Conservation (phyloP, 2,888 invertebrate genomes). For the Bhutanitis thaidina region DNA sequence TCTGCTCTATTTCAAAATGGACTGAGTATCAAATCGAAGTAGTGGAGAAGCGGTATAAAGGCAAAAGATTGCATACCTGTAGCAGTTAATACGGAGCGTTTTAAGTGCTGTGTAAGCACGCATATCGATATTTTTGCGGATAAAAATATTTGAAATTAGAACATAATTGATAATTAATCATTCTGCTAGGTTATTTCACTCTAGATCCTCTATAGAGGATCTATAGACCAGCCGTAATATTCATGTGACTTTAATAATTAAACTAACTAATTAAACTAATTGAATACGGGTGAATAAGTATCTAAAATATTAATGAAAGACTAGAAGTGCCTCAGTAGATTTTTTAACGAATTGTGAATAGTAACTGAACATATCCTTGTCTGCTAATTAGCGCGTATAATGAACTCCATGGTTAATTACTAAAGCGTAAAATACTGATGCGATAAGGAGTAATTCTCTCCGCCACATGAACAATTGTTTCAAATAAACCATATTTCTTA, state of each 20-base stretch:
- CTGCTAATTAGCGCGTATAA: conserved; percentile 16
- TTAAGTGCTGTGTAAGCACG: conserved; percentile 41
- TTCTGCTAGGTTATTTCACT: too few relatives aligned
- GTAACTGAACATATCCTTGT: conserved; percentile 17
- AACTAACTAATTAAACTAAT: neutral
- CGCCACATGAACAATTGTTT: conserved; percentile 12
- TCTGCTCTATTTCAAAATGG: conserved; percentile 43
- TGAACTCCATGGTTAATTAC: conserved; percentile 17
- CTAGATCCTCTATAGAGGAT: neutral
- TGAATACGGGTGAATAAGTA: neutral
- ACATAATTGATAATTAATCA: neutral
- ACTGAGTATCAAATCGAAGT: conserved; percentile 47
- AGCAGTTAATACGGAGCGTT: conserved; percentile 29
- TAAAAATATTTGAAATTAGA: too few relatives aligned
- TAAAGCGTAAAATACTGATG: conserved; percentile 18
- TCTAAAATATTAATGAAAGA: neutral
- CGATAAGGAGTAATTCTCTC: conserved; percentile 9
- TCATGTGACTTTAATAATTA: too few relatives aligned
- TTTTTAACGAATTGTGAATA: conserved; percentile 11
- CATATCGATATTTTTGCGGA: conserved; percentile 44
- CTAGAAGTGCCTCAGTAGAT: neutral
- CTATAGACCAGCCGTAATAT: neutral
- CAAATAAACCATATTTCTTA: conserved; percentile 15
- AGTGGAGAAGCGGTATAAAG: conserved; percentile 60
- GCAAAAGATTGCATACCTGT: conserved; percentile 69